phyloP scores from a whole-genome alignment of 2,797 vertebrate genomes.

The Lutra lutra region DNA sequence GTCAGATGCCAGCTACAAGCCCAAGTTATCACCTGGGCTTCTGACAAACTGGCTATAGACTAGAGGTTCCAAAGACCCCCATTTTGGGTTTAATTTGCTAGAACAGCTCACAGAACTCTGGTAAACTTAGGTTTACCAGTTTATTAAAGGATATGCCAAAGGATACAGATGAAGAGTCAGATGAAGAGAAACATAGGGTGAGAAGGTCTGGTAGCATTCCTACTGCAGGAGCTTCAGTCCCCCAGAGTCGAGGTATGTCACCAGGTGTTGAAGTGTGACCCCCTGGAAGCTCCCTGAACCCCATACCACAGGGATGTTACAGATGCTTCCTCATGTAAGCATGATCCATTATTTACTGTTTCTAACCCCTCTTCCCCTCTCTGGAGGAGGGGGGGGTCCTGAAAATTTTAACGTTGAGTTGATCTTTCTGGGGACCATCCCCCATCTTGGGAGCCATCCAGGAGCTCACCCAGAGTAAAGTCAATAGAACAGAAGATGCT shows the following conservation, averaged over 20 bases:
- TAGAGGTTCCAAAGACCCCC: not conserved
- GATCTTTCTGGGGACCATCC: not conserved
- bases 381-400: not conserved
- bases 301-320: not conserved
- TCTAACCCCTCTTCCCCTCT: not conserved
- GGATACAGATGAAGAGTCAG: not conserved
- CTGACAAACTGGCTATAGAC: not conserved
- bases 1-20: not conserved
- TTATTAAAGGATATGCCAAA: not conserved
- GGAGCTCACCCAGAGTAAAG: not conserved
- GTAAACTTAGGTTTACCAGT: not conserved
- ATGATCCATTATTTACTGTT: not conserved
- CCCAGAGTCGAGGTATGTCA: not conserved
- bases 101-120: not conserved
- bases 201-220: not conserved
- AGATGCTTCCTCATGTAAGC: not conserved
- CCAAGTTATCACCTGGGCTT: not conserved
- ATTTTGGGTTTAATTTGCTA: not conserved
- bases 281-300: not conserved
- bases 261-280: not conserved
- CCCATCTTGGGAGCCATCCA: not conserved
- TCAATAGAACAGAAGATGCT: not conserved
- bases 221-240: not conserved
- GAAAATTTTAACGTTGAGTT: not conserved
- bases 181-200: not conserved